Base-by-base conservation (phyloP, 2,797 vertebrate genomes). In the Acanthornis magna region DNA sequence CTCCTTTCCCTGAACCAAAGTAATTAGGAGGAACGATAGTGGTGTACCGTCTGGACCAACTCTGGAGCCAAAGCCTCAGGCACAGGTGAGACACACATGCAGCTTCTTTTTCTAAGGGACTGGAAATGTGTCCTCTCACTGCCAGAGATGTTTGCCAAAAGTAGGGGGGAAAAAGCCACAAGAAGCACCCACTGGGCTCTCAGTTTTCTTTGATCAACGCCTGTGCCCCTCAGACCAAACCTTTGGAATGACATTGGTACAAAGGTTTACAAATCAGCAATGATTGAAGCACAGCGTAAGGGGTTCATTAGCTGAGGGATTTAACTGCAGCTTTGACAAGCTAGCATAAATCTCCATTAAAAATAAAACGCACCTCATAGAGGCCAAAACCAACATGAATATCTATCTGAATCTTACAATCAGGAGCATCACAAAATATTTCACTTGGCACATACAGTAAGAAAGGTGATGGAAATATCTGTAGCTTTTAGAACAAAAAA, bases 401-500 rank as follows among this genome's bases (percentile, higher is more conserved):
- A 94, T 94, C 93, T 96, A 89, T 68, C 71, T 77, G 95, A 96
- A 94, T 76, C 95, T 91, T 87, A 91, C 85, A 94, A 92, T 88
- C 95, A 14, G 93, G 95, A 96, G 91, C 96, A 94, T 95, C 94
- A 97, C 96, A 93, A 88, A 95, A 91, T 88, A 65, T 78, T 94
- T 96, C 96, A 97, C 92, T 63, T 95, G 97, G 95, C 91, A 95
- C 96, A 78, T 85, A 89, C 97, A 90, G 78, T 95, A 93, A 96
- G 96, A 98, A 97, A 97, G 96, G 94, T 97, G 95, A 95, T 91
- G 94, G 96, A 97, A 97, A 95, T 97, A 96, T 77, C 94, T 96
- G 94, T 97, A 97, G 97, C 97, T 97, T 97, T 98, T 97, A 96
- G 97, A 93, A 97, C 88, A 96, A 97, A 96, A 96, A 85, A 78